Conservation (phyloP, 2,113 vertebrate genomes). For the Etia nguti region DNA sequence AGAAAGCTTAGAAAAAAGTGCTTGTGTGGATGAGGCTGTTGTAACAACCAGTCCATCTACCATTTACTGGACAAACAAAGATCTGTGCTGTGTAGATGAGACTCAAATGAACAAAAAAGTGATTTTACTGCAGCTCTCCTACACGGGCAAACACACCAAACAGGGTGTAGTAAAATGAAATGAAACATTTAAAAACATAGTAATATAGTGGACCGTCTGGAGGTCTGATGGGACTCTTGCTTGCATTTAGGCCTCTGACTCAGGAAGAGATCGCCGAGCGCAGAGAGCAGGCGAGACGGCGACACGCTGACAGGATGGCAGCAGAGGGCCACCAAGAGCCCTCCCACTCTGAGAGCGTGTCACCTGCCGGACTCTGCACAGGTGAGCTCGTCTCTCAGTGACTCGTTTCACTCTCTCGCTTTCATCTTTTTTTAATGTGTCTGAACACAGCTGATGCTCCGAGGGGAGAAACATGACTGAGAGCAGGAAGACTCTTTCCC, state of each 20-base stretch:
- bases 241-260: slow-evolving; percentile 79
- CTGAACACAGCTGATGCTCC: background rate
- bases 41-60: background rate
- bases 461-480: background rate
- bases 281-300: slow-evolving; percentile 76
- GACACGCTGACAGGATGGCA: slow-evolving; percentile 81
- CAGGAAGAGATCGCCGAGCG: slow-evolving; percentile 85
- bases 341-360: background rate
- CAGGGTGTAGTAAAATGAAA: fast-evolving
- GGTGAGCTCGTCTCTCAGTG: slow-evolving; percentile 42
- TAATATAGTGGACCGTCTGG: fast-evolving
- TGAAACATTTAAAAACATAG: background rate
- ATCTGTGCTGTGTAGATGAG: background rate
- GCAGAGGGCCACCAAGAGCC: slow-evolving; percentile 41
- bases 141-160: too few species aligned
- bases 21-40: background rate
- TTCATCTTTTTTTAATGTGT: fast-evolving
- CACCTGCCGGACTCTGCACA: slow-evolving; percentile 35
- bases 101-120: too few species aligned
- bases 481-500: background rate
- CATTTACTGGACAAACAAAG: background rate
- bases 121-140: background rate
- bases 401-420: background rate
- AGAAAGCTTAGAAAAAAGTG: background rate
- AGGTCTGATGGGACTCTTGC: background rate